Conservation (phyloP, 2,888 invertebrate species). For the Margaritifera margaritifera region DNA sequence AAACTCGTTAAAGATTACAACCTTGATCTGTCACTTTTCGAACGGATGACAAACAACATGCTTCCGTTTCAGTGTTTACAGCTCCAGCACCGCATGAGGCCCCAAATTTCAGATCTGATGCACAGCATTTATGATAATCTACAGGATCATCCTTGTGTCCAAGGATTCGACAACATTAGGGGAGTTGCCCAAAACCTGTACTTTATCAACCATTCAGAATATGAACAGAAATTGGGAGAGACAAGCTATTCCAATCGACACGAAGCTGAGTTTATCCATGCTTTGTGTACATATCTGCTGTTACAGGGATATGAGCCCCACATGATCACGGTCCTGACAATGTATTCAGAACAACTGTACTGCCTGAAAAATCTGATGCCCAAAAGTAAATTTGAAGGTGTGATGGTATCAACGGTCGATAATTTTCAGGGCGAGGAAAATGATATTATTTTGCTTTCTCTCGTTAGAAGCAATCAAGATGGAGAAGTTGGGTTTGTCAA, state of each 20-base stretch:
- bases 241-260: conserved; percentile 57
- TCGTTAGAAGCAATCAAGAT: conserved; percentile 69
- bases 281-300: conserved; percentile 57
- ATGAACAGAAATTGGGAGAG: conserved; percentile 58
- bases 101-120: conserved; percentile 66
- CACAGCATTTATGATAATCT: conserved; percentile 45
- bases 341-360: conserved; percentile 65
- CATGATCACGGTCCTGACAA: conserved; percentile 64
- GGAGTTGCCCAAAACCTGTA: conserved; percentile 58
- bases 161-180: conserved; percentile 43
- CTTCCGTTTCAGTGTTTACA: conserved; percentile 78
- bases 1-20: conserved; percentile 80
- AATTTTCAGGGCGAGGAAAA: conserved; percentile 72
- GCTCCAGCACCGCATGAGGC: conserved; percentile 77
- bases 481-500: conserved; percentile 64
- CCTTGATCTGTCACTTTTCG: conserved; percentile 86
- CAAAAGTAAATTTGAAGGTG: conserved; percentile 50
- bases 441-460: conserved; percentile 70
- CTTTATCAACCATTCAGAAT: conserved; percentile 58
- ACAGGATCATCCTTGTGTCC: conserved; percentile 54
- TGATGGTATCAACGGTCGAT: conserved; percentile 64
- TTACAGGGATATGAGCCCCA: conserved; percentile 59
- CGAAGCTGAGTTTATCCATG: conserved; percentile 60
- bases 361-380: conserved; percentile 51
- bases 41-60: conserved; percentile 82